These are phyloP conservation scores for Allophyes oxyacanthae DNA, from an alignment of 2,888 invertebrate genomes.

Conservation along the genomic window DNA sequence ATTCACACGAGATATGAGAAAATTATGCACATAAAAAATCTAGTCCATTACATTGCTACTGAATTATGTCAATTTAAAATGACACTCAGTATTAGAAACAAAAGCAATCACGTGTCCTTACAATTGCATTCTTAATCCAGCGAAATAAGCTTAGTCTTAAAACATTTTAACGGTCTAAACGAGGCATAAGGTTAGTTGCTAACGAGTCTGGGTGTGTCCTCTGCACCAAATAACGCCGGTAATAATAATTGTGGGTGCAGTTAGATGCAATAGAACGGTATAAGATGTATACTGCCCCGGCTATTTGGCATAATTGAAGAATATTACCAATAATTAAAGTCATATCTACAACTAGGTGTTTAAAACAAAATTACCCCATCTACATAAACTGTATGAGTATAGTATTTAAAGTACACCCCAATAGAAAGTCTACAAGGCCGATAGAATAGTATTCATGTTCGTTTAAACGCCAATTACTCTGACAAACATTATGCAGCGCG, in stretches of 20 bases:
- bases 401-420: slow-evolving; percentile 7
- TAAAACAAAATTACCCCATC: slow-evolving; percentile 27
- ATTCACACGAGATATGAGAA: too few species aligned
- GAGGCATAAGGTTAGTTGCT: slow-evolving; percentile 81
- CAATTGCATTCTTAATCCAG: slow-evolving; percentile 52
- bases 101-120: slow-evolving; percentile 44
- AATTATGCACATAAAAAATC: too few species aligned
- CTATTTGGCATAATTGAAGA: slow-evolving; percentile 63
- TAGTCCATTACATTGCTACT: slow-evolving; percentile 40
- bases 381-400: slow-evolving; percentile 12
- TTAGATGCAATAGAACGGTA: slow-evolving; percentile 76
- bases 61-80: slow-evolving; percentile 21
- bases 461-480: slow-evolving; percentile 56
- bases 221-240: slow-evolving; percentile 83
- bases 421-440: slow-evolving; percentile 46
- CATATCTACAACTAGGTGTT: slow-evolving; percentile 35
- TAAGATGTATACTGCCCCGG: slow-evolving; percentile 58
- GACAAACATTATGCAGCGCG: slow-evolving; percentile 53
- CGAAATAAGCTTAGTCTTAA: slow-evolving; percentile 45
- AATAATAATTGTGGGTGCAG: slow-evolving; percentile 85
- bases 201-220: slow-evolving; percentile 87
- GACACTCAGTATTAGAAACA: slow-evolving; percentile 25
- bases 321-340: slow-evolving; percentile 60
- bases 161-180: slow-evolving; percentile 66
- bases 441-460: slow-evolving; percentile 36